Percentiles rank a stretch among this genome's conserved stretches.
Evolutionary conservation across 1,140 invertebrate species (phyloP).

Genomic region (Zophobas atratus): DNA sequence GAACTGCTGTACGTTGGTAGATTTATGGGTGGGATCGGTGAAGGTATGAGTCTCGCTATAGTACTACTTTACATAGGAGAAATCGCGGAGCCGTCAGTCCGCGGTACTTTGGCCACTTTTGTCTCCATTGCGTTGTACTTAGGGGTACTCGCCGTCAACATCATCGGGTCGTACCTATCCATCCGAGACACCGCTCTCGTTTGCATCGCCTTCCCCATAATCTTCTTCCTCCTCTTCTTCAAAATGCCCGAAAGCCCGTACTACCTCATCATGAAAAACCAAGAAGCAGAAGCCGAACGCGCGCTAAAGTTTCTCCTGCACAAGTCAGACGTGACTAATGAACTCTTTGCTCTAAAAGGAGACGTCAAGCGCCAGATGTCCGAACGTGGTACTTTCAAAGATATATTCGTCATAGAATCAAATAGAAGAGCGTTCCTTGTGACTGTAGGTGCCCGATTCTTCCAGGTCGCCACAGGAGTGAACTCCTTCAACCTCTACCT

Average conservation of each 20-base stretch:
- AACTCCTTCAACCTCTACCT: slow-evolving; percentile 77
- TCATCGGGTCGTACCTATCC: neutral
- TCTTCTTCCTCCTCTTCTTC: slow-evolving; percentile 66
- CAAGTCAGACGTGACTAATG: slow-evolving; percentile 56
- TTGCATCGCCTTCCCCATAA: slow-evolving; percentile 68
- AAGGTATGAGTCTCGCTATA: slow-evolving; percentile 55
- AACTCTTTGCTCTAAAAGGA: slow-evolving; percentile 57
- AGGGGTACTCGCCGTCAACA: neutral
- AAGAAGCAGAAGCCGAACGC: slow-evolving; percentile 56
- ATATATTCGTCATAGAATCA: slow-evolving; percentile 58
- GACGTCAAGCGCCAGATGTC: slow-evolving; percentile 60
- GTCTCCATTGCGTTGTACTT: neutral
- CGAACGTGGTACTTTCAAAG: slow-evolving; percentile 61
- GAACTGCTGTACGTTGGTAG: slow-evolving; percentile 70
- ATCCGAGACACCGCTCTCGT: slow-evolving; percentile 53
- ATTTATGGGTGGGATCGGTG: slow-evolving; percentile 55
- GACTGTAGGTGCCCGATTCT: slow-evolving; percentile 32
- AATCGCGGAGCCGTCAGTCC: slow-evolving; percentile 51
- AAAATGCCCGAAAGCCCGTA: slow-evolving; percentile 65
- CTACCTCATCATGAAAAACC: slow-evolving; percentile 59
- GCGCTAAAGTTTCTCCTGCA: slow-evolving; percentile 69
- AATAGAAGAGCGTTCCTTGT: slow-evolving; percentile 59
- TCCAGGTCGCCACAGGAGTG: slow-evolving; percentile 68
- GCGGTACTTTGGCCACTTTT: slow-evolving; percentile 8
- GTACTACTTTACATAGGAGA: slow-evolving; percentile 61